phyloP scores from a whole-genome alignment of 2,113 vertebrate genomes.

The Ptilorrhoa leucosticta region DNA sequence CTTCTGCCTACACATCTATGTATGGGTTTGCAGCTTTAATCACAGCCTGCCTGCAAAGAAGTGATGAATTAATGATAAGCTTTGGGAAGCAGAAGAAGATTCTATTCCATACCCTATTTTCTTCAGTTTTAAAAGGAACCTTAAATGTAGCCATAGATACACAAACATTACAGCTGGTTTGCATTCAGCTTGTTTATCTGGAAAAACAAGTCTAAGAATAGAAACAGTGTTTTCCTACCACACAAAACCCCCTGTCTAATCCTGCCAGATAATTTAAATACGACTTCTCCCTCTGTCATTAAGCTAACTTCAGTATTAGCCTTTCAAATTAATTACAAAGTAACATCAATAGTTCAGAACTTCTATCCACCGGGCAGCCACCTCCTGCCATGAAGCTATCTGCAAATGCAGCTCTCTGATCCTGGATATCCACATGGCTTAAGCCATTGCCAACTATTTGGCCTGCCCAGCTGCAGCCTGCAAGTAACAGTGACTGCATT shows the following conservation, averaged over 20 bases:
- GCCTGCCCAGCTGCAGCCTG: not conserved
- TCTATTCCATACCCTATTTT: not conserved
- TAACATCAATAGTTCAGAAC: not conserved
- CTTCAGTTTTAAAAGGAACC: not conserved
- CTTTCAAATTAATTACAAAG: conserved; percentile 10
- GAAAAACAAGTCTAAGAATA: conserved; percentile 10
- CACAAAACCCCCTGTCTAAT: not conserved
- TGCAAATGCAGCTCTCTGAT: not conserved
- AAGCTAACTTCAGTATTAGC: not conserved
- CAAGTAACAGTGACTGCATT: not conserved
- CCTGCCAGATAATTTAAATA: not conserved
- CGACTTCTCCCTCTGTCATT: not conserved
- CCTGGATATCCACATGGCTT: not conserved
- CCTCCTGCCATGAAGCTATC: not conserved
- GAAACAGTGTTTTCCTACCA: conserved; percentile 3
- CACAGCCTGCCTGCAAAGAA: not conserved
- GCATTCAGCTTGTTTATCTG: conserved; percentile 8
- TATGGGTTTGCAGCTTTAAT: conserved; percentile 2
- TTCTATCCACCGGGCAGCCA: not conserved
- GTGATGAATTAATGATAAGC: conserved; percentile 25
- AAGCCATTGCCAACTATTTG: not conserved
- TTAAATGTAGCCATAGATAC: not conserved
- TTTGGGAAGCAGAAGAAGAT: not conserved
- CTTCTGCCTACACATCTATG: not conserved
- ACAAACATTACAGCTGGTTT: conserved; percentile 9